Evolutionary conservation across 1,140 invertebrate species (phyloP).

Genomic region (Chironomus tepperi): DNA sequence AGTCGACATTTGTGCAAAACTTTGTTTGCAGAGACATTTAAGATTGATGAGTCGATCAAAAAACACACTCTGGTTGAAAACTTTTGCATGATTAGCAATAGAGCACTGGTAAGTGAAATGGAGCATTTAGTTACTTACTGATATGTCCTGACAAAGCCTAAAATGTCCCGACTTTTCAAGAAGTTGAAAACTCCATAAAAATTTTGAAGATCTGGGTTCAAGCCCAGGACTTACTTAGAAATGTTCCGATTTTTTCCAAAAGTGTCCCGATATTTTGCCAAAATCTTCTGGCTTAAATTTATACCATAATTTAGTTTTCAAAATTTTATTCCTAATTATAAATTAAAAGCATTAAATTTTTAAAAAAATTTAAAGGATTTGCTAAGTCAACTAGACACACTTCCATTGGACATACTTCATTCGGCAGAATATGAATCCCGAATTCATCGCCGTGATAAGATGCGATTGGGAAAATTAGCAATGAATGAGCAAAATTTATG

Average conservation of each 20-base stretch:
- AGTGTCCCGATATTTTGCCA: too few species aligned
- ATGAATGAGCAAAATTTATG: slow-evolving; percentile 10
- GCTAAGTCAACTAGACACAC: not conserved
- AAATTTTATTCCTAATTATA: too few species aligned
- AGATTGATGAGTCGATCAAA: slow-evolving; percentile 10
- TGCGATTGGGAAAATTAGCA: not conserved
- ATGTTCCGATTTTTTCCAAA: too few species aligned
- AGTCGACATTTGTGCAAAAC: slow-evolving; percentile 10
- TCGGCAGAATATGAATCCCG: not conserved
- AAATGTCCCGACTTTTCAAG: too few species aligned
- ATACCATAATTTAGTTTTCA: too few species aligned
- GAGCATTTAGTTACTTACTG: too few species aligned
- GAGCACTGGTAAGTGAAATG: not conserved
- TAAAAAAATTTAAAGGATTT: not conserved
- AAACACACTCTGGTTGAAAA: not conserved
- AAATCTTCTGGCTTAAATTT: too few species aligned
- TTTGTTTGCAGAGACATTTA: not conserved
- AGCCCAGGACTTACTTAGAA: too few species aligned
- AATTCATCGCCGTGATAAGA: slow-evolving; percentile 6
- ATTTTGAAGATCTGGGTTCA: too few species aligned
- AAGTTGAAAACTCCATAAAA: too few species aligned
- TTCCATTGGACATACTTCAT: not conserved
- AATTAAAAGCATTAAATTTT: too few species aligned
- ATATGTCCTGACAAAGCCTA: too few species aligned
- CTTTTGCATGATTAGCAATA: not conserved